Evolutionary conservation across 2,113 vertebrate species (phyloP).

Genomic region (Solea senegalensis): DNA sequence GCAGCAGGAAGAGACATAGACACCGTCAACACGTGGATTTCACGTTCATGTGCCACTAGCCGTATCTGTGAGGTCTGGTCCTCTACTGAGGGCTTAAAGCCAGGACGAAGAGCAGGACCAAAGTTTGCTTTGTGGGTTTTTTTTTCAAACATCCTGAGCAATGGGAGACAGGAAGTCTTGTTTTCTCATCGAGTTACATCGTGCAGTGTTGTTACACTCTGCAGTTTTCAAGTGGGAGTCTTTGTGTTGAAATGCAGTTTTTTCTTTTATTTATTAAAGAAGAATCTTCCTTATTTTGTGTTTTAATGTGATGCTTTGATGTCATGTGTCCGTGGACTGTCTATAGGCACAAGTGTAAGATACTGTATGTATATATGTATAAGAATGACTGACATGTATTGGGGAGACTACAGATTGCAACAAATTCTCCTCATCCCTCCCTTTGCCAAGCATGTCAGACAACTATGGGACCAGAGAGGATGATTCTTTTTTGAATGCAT

Average conservation of each 20-base stretch:
- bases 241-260: constrained; percentile 13
- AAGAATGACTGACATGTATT: too few relatives aligned
- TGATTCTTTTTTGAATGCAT: too few relatives aligned
- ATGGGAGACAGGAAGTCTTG: constrained; percentile 48
- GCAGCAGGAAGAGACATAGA: constrained; percentile 32
- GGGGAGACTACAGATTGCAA: too few relatives aligned
- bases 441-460: too few relatives aligned
- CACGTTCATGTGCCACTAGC: constrained; percentile 1
- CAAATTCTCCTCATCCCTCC: too few relatives aligned
- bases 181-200: constrained; percentile 7
- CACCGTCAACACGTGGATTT: constrained; percentile 12
- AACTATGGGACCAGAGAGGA: too few relatives aligned
- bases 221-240: background rate
- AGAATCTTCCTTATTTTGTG: constrained; percentile 11
- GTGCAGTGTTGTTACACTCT: constrained; percentile 11
- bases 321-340: background rate
- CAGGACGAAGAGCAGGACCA: constrained; percentile 33
- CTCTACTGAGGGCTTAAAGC: background rate
- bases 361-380: too few relatives aligned
- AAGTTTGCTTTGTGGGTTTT: constrained; percentile 27
- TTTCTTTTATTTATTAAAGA: constrained; percentile 49
- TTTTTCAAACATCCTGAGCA: constrained; percentile 34
- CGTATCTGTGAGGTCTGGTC: background rate
- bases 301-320: background rate
- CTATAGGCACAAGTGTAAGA: too few relatives aligned